A percentile compares a stretch with the other conserved stretches of the same genome.
Evolutionary conservation across 2,888 invertebrate genomes (phyloP).

Genomic region (Lottia scabra): DNA sequence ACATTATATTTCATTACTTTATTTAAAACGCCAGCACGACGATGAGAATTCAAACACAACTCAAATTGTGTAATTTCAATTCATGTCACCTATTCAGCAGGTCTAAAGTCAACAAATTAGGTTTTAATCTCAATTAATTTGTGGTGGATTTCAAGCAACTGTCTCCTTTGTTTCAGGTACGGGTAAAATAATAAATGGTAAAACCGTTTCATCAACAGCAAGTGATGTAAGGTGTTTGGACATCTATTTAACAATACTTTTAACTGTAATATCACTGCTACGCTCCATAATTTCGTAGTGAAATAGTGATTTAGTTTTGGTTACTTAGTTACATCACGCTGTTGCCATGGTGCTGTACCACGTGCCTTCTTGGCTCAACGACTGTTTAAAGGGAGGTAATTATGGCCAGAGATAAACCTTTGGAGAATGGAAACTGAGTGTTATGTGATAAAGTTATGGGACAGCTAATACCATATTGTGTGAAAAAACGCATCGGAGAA

Average conservation of each 20-base stretch:
- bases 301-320: background rate
- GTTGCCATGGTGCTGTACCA: background rate
- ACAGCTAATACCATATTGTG: too few species aligned
- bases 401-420: too few species aligned
- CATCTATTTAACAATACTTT: background rate
- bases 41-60: too few species aligned
- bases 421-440: too few species aligned
- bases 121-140: too few species aligned
- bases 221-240: background rate
- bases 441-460: too few species aligned
- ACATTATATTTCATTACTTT: background rate
- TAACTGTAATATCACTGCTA: background rate
- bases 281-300: background rate
- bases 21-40: background rate
- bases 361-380: conserved; percentile 2
- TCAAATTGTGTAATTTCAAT: too few species aligned
- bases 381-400: background rate
- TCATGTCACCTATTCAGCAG: too few species aligned
- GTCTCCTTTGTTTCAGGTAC: background rate
- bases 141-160: background rate
- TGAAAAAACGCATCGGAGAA: too few species aligned
- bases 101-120: too few species aligned
- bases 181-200: background rate
- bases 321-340: background rate
- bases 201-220: background rate